Evolutionary conservation across 2,113 vertebrate species (phyloP).

Genomic region (Equus przewalskii): DNA sequence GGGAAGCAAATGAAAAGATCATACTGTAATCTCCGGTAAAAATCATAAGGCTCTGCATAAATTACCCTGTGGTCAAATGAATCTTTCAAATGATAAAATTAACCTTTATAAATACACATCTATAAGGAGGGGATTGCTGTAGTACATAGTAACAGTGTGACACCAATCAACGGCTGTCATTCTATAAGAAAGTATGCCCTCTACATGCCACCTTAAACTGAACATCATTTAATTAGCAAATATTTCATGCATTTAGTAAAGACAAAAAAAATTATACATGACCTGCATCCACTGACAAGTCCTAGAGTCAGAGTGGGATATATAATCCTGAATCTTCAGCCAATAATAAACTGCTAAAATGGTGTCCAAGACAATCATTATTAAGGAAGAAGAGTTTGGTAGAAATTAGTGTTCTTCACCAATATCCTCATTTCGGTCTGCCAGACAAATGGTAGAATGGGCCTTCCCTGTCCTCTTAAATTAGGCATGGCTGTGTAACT

Average conservation of each 20-base stretch:
- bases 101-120: slow-evolving; percentile 73
- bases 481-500: background rate
- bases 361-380: background rate
- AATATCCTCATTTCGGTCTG: background rate
- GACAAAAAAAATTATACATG: background rate
- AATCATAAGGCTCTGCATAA: slow-evolving; percentile 76
- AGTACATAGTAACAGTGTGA: background rate
- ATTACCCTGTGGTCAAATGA: slow-evolving; percentile 74
- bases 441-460: background rate
- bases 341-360: background rate
- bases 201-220: background rate
- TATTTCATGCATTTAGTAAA: background rate
- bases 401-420: background rate
- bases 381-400: background rate
- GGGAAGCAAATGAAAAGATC: slow-evolving; percentile 74
- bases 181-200: background rate
- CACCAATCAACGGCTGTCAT: background rate
- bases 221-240: background rate
- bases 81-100: slow-evolving; percentile 79
- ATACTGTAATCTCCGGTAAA: slow-evolving; percentile 68
- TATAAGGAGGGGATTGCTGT: background rate
- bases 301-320: background rate
- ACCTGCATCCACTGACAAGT: background rate
- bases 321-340: background rate
- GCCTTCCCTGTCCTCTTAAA: background rate